Conservation (phyloP, 2,888 invertebrate genomes). For the Piscicola geometra region DNA sequence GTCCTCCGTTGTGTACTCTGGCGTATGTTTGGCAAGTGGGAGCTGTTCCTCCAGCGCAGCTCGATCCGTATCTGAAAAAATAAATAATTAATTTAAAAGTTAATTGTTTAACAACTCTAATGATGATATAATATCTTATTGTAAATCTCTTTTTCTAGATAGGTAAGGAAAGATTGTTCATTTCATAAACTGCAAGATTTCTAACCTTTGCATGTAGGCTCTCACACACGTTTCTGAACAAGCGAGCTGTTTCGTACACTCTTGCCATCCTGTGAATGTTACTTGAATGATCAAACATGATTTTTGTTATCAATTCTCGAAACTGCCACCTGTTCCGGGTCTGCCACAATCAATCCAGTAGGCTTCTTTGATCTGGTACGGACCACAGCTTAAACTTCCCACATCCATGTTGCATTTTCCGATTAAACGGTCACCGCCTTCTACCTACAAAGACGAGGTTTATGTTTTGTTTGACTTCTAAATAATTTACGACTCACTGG, state of each 20-base stretch:
- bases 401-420: constrained; percentile 30
- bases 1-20: constrained; percentile 32
- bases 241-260: constrained; percentile 13
- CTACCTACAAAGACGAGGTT: too few species aligned
- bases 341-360: constrained; percentile 52
- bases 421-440: constrained; percentile 26
- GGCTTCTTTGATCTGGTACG: constrained; percentile 50
- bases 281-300: too few species aligned
- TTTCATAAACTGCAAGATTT: too few species aligned
- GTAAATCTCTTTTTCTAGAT: too few species aligned
- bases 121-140: too few species aligned
- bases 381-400: constrained; percentile 45
- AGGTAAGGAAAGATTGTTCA: too few species aligned
- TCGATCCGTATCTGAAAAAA: background rate
- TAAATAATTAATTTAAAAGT: background rate
- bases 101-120: too few species aligned
- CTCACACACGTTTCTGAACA: constrained; percentile 21
- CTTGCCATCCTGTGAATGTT: constrained; percentile 2
- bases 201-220: constrained; percentile 29
- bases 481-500: too few species aligned
- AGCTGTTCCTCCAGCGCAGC: background rate
- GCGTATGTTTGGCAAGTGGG: constrained; percentile 21
- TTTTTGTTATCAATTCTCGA: too few species aligned
- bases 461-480: too few species aligned
- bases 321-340: constrained; percentile 47